Conservation (phyloP, 2,888 invertebrate species). For the Icerya purchasi region DNA sequence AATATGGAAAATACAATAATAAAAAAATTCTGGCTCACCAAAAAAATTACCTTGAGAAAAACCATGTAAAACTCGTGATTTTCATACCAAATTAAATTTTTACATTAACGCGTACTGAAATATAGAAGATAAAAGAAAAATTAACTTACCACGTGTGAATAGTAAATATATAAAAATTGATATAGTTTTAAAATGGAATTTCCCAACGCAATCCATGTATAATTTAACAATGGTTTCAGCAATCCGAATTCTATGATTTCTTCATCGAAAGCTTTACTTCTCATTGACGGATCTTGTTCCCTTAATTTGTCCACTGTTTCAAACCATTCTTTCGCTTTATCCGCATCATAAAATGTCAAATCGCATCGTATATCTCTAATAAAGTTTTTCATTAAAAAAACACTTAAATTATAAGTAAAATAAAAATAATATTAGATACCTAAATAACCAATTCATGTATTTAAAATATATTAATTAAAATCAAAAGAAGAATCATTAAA, state of each 20-base stretch:
- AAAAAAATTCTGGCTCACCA: too few relatives aligned
- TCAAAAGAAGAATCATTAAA: too few relatives aligned
- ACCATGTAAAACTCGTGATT: too few relatives aligned
- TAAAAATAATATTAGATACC: too few relatives aligned
- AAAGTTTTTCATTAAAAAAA: conserved; percentile 1
- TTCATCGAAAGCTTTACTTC: background rate
- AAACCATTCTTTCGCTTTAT: conserved; percentile 6
- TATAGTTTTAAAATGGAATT: conserved; percentile 13
- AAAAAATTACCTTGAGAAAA: too few relatives aligned
- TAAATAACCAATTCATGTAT: too few relatives aligned
- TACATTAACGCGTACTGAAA: too few relatives aligned
- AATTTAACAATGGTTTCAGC: conserved; percentile 9
- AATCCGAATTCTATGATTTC: background rate
- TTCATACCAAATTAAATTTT: too few relatives aligned
- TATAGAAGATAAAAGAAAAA: too few relatives aligned
- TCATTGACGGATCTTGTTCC: conserved; percentile 8
- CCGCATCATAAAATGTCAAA: background rate
- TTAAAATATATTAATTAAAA: too few relatives aligned
- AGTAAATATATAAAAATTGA: conserved; percentile 10
- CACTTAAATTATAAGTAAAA: too few relatives aligned
- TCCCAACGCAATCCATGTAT: conserved; percentile 11
- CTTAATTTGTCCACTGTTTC: conserved; percentile 11
- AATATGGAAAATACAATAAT: too few relatives aligned
- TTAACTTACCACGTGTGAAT: conserved; percentile 11
- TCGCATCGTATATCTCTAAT: background rate